These are phyloP conservation scores for Drosophila gaucha DNA, from an alignment of 2,888 invertebrate species.

Conservation along the genomic window DNA sequence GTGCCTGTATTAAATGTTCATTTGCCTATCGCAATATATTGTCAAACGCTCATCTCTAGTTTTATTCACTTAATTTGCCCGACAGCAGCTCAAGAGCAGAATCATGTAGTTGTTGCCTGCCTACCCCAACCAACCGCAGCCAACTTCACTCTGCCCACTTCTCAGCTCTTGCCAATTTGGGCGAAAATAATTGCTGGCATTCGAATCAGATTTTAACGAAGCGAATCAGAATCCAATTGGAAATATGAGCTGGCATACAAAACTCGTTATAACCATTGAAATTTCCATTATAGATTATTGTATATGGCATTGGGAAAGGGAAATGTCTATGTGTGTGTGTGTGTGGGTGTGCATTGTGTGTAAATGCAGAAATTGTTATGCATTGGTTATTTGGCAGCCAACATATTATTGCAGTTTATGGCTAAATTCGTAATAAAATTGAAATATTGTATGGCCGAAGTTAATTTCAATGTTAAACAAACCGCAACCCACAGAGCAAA, in stretches of 20 bases:
- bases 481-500: slow-evolving; percentile 65
- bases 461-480: slow-evolving; percentile 71
- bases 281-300: slow-evolving; percentile 27
- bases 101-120: slow-evolving; percentile 1
- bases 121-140: not conserved
- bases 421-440: slow-evolving; percentile 18
- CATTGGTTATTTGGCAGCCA: not conserved
- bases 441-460: slow-evolving; percentile 37
- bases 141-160: too few species aligned
- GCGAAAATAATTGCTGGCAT: slow-evolving; percentile 35
- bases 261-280: slow-evolving; percentile 40
- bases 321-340: not conserved
- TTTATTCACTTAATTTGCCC: slow-evolving; percentile 4
- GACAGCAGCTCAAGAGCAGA: not conserved
- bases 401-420: slow-evolving; percentile 13
- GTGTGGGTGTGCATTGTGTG: not conserved
- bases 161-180: slow-evolving; percentile 4
- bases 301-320: not conserved
- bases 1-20: not conserved
- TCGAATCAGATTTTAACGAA: slow-evolving; percentile 26
- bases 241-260: slow-evolving; percentile 25
- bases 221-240: slow-evolving; percentile 38
- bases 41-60: not conserved
- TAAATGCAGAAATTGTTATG: slow-evolving; percentile 8
- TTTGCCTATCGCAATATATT: not conserved